phyloP scores from a whole-genome alignment of 2,888 invertebrate species.

The Campoletis raptor region DNA sequence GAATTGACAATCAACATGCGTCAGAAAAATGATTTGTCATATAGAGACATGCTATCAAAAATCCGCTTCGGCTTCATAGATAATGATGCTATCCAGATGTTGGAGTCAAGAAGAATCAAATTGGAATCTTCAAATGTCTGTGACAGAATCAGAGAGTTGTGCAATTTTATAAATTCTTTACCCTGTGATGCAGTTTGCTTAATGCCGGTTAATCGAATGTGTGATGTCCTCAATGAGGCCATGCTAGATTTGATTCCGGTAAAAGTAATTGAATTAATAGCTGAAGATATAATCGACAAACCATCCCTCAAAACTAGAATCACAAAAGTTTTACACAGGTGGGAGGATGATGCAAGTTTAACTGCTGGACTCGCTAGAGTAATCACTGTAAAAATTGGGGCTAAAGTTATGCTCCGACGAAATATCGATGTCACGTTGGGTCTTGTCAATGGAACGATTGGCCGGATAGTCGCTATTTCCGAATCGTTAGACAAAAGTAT shows the following conservation, averaged over 20 bases:
- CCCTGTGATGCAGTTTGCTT: conserved; percentile 73
- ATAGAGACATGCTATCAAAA: conserved; percentile 41
- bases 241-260: conserved; percentile 65
- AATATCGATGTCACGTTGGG: conserved; percentile 74
- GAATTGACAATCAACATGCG: conserved; percentile 74
- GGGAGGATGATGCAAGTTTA: conserved; percentile 69
- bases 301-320: too few species aligned
- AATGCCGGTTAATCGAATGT: conserved; percentile 69
- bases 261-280: conserved; percentile 66
- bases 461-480: conserved; percentile 64
- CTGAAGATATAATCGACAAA: too few species aligned
- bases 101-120: too few species aligned
- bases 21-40: conserved; percentile 68
- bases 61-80: conserved; percentile 37
- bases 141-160: conserved; percentile 71
- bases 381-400: too few species aligned
- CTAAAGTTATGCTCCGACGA: conserved; percentile 72
- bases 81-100: conserved; percentile 30
- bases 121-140: conserved; percentile 46
- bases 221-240: conserved; percentile 67
- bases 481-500: too few species aligned
- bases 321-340: conserved; percentile 56
- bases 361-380: conserved; percentile 73
- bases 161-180: conserved; percentile 69
- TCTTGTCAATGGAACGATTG: conserved; percentile 74